Percentiles rank a stretch among this genome's conserved stretches.
Conservation (phyloP, 1,140 invertebrate genomes). For the Subanguina moxae region DNA sequence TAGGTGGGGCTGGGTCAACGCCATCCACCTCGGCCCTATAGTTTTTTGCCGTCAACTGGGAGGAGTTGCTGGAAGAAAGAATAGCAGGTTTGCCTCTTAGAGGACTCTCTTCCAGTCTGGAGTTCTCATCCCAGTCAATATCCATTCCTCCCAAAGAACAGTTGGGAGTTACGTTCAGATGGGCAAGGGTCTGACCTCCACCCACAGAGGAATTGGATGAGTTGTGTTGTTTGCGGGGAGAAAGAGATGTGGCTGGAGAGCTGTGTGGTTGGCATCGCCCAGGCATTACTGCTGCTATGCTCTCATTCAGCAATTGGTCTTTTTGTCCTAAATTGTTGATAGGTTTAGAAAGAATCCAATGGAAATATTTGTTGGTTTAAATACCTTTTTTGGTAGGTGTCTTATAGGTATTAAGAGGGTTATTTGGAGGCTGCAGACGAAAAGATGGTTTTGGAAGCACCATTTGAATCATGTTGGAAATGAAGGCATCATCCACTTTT, state of each 20-base stretch:
- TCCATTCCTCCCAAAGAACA: too few species aligned
- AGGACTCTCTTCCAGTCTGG: background rate
- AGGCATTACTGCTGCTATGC: slow-evolving; percentile 24
- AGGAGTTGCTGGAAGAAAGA: too few species aligned
- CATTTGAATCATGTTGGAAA: slow-evolving; percentile 7
- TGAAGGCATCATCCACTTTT: background rate
- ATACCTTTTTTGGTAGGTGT: slow-evolving; percentile 2
- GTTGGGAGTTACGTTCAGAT: too few species aligned
- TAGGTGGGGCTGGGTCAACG: too few species aligned
- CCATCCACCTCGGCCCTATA: too few species aligned
- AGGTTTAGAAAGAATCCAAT: slow-evolving; percentile 3
- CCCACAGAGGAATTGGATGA: background rate
- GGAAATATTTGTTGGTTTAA: slow-evolving; percentile 16
- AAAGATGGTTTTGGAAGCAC: slow-evolving; percentile 2
- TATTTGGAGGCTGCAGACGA: background rate
- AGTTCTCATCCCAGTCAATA: slow-evolving; percentile 7
- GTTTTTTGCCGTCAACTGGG: too few species aligned
- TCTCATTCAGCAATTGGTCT: slow-evolving; percentile 18
- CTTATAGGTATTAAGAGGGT: background rate
- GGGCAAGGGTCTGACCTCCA: too few species aligned
- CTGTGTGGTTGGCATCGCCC: slow-evolving; percentile 3
- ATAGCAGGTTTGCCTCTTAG: too few species aligned
- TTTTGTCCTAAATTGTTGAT: background rate
- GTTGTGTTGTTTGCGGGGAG: background rate
- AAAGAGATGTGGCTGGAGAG: background rate